phyloP scores from a whole-genome alignment of 2,113 vertebrate genomes.

The Raja brachyura region DNA sequence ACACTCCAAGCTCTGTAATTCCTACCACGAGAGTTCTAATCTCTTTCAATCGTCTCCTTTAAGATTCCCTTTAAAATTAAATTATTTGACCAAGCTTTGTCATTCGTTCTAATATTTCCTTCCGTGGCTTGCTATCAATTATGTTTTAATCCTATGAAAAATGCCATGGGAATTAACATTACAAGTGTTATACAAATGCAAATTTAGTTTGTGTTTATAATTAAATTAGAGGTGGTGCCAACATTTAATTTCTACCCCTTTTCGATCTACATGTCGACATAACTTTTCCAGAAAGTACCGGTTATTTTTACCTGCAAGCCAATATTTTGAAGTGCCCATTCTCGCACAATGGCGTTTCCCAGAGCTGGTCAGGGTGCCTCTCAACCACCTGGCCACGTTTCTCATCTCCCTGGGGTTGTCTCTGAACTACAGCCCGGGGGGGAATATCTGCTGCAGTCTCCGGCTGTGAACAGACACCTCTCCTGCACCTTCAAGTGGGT shows the following conservation, averaged over 20 bases:
- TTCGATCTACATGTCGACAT: neutral
- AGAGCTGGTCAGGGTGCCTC: neutral
- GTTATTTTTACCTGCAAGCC: neutral
- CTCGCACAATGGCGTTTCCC: neutral
- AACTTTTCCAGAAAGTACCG: neutral
- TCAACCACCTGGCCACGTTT: no score
- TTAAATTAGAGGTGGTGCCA: neutral
- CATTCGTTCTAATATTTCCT: neutral
- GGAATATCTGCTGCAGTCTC: no score
- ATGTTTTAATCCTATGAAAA: neutral
- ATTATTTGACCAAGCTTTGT: neutral
- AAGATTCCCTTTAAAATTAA: neutral
- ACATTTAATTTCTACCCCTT: neutral
- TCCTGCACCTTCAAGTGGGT: no score
- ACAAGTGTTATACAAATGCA: neutral
- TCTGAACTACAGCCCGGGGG: neutral
- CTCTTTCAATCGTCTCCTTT: neutral
- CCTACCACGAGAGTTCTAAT: neutral
- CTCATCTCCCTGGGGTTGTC: neutral
- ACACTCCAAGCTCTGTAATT: neutral
- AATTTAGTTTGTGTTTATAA: neutral
- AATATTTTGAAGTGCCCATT: neutral
- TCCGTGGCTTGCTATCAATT: neutral
- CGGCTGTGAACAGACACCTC: no score
- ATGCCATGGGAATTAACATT: neutral